phyloP scores from a whole-genome alignment of 35 echinoderm and acorn worm genomes.

The Diadema setosum region DNA sequence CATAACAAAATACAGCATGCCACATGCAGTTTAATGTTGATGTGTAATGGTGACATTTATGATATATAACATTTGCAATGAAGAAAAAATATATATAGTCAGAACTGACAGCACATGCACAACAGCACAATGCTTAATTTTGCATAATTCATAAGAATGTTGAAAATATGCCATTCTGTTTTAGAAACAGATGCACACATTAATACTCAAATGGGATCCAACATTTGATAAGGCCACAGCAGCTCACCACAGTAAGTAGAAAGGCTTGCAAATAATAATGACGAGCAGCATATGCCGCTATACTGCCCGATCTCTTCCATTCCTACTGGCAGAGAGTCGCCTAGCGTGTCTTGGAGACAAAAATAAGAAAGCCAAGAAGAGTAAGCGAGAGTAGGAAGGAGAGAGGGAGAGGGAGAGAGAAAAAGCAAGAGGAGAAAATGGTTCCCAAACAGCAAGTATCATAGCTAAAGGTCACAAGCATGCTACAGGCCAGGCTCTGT shows the following conservation, averaged over 20 bases:
- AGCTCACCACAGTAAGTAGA: neutral
- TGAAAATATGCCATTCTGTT: no score
- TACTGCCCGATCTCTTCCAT: neutral
- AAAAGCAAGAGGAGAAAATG: neutral
- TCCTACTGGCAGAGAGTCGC: neutral
- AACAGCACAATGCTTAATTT: no score
- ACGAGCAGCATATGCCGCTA: neutral
- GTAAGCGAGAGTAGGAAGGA: neutral
- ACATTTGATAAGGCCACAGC: neutral
- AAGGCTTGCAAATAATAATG: constrained; percentile 10
- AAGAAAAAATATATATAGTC: no score
- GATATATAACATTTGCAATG: no score
- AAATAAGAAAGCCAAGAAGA: neutral
- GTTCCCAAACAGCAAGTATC: neutral
- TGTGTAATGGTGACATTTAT: no score
- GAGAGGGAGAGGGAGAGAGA: neutral
- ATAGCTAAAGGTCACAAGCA: neutral
- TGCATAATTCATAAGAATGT: no score
- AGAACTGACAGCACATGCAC: no score
- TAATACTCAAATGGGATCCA: no score
- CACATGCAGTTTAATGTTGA: no score
- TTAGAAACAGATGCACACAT: no score
- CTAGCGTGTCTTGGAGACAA: neutral
- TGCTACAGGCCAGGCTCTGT: neutral
- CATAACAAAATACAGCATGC: no score